Evolutionary conservation across 2,797 vertebrate genomes (phyloP), one percentile per base, ranked within the genome.

Genomic region (Catamblyrhynchus diadema): DNA sequence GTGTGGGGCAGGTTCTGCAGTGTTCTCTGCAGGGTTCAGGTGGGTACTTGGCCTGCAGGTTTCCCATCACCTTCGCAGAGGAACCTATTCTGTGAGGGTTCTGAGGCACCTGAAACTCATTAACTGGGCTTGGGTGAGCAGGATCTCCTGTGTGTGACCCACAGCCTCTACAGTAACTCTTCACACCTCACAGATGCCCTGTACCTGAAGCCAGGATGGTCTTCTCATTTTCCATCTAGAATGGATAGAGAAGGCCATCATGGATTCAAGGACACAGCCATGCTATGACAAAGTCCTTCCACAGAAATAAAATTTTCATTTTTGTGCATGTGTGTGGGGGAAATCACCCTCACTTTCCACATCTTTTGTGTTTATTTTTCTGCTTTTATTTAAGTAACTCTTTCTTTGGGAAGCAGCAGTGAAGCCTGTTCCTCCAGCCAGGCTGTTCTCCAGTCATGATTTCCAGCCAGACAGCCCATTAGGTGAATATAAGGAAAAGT

Each of bases 321-420:
- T 61, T 8, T 41, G 8, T 30, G 19, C 2, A 0, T 1, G 2
- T 1, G 1, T 24, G 12, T 13, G 6, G 5, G 2, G 5, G 27
- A 45, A 79, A 81, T 60, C 44, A 61, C 14, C 14, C 19, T 93
- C 6, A 3, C 24, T 77, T 83, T 71, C 57, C 25, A 32, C 25
- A n/a, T 19, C 23, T n/a, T 81, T 41, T 61, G 2, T 32, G 21
- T 16, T 37, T 2, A 0, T 13, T 25, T 75, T 42, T 79, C 59
- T 90, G n/a, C 23, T 96, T 96, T 90, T 71, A 41, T 45, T 75
- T 54, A 74, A 86, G 27, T n/a, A 42, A 57, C 15, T 14, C 8
- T 27, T 88, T 72, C 56, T 77, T 39, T 70, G 19, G 24, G 41
- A 60, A 83, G 33, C 2, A 12, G 41, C 19, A 64, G 15, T 12